Base-by-base conservation (phyloP, 2,797 vertebrate species). In the Hypotaenidia okinawae region DNA sequence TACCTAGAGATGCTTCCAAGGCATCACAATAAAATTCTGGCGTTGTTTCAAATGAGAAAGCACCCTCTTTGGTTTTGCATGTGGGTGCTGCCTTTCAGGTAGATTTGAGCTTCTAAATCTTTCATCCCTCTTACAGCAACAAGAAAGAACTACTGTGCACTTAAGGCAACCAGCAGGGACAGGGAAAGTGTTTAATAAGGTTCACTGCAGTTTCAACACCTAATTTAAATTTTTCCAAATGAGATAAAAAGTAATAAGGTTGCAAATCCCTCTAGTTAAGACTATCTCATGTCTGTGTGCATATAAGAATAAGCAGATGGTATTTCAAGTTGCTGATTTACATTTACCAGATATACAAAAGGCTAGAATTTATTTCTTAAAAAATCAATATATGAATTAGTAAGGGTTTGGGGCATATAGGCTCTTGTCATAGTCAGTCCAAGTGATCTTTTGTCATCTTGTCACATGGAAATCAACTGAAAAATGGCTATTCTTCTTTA, bases 11-110 rank as follows among this genome's bases (percentile, higher is more conserved):
- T 17, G 61, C 72, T 97, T 98, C 95, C 94, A 95, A 96, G 75
- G 70, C 82, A 92, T 86, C 94, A 94, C 61, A 96, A 94, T 95
- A 93, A 92, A 92, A 57, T 43, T 6, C 19, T 96, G 88, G 74
- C 94, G 45, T 74, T 59, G 51, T 76, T 95, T 95, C 88, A 96
- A 95, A 94, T 82, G 67, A 95, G 87, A 84, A 95, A 94, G 76
- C 82, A 70, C 37, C 13, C 52, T 89, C 79, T 89, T 91, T 82
- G 81, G 93, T 92, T 78, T 82, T 73, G 52, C 35, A 14, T 39
- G 28, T 32, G 37, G 66, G 69, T n/a, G 33, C 59, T 94, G 67
- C 35, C 70, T 86, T 90, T 78, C 19, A 37, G 61, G 54, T 70
- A 83, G 72, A 67, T 75, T 41, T 66, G 73, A 87, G 91, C 49